These are phyloP conservation scores for Teleogryllus oceanicus DNA, from an alignment of 2,888 invertebrate genomes.

Conservation along the genomic window DNA sequence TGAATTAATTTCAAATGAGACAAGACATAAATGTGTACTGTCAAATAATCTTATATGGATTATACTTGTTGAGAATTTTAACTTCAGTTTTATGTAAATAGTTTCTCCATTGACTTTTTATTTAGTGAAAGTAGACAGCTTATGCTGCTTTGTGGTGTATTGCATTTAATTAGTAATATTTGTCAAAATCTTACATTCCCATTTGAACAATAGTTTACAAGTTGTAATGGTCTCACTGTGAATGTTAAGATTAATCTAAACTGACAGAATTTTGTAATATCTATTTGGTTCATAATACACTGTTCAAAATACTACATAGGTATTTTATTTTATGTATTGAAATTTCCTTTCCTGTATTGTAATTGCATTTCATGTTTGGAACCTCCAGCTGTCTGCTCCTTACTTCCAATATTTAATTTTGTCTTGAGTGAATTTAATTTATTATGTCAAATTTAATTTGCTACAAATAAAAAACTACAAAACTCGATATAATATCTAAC, in stretches of 20 bases:
- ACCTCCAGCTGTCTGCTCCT: too few relatives aligned
- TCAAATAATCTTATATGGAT: too few relatives aligned
- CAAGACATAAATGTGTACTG: neutral
- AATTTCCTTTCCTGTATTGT: too few relatives aligned
- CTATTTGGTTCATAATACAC: neutral
- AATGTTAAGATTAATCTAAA: neutral
- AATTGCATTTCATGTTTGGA: too few relatives aligned
- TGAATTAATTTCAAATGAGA: neutral
- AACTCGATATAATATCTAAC: too few relatives aligned
- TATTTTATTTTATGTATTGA: too few relatives aligned
- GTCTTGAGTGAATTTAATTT: too few relatives aligned
- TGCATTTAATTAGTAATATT: neutral
- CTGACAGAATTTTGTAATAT: neutral
- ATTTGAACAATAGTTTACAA: constrained; percentile 18
- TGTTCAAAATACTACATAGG: too few relatives aligned
- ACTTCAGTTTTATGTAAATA: neutral
- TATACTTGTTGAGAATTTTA: too few relatives aligned
- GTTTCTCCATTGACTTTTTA: neutral
- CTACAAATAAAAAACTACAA: too few relatives aligned
- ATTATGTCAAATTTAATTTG: too few relatives aligned
- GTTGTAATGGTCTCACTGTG: neutral
- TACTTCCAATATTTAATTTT: too few relatives aligned
- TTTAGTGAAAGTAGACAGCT: neutral
- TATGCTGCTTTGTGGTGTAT: constrained; percentile 8
- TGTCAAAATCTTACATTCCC: constrained; percentile 18